Evolutionary conservation across 35 echinoderm and acorn worm species (phyloP), one percentile per base, ranked within the genome.

Genomic region (Acanthaster planci): DNA sequence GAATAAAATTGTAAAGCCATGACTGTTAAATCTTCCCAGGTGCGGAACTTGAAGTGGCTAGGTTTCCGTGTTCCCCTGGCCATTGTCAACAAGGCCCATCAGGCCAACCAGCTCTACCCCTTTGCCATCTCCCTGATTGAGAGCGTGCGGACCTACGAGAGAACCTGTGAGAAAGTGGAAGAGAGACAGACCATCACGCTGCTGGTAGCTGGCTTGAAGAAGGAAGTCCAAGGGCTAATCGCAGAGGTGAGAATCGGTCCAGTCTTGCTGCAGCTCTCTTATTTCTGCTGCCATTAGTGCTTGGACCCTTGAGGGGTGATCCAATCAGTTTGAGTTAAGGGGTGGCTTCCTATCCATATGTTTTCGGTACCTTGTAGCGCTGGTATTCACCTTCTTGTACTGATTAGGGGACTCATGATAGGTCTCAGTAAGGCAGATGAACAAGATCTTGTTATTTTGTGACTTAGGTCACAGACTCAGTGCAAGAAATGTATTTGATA

Each of bases 81-180:
- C 32, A 93, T 99, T 67, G 92, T 99, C 79, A 99, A 99, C 96
- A 99, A 99, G 72, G 96, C 96, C 16, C 96, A 99, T 40, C 96
- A 99, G 67, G 96, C 96, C 76, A 99, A 99, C 79, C 96, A 99
- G 85, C 88, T 99, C 17, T 99, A 99, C 77, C 96, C 96, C 21
- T 99, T 99, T 51, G 96, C 96, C 51, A 99, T 99, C 85, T 99
- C 96, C 15, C 67, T 99, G 50, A 99, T 99, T 53, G 96, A 99
- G 78, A 99, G 96, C 72, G 92, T 99, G 21, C 83, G 96, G 36
- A 99, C 96, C 5, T 91, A 99, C 77, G 96, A 99, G 55, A 72
- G 96, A 18, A 99, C 96, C 31, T 89, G 83, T 83, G 96, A 99
- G 44, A 99, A 99, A 92, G 96, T 99, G 58, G 96, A 99, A 53